phyloP scores from a whole-genome alignment of 2,113 vertebrate genomes.

The Zingel zingel region DNA sequence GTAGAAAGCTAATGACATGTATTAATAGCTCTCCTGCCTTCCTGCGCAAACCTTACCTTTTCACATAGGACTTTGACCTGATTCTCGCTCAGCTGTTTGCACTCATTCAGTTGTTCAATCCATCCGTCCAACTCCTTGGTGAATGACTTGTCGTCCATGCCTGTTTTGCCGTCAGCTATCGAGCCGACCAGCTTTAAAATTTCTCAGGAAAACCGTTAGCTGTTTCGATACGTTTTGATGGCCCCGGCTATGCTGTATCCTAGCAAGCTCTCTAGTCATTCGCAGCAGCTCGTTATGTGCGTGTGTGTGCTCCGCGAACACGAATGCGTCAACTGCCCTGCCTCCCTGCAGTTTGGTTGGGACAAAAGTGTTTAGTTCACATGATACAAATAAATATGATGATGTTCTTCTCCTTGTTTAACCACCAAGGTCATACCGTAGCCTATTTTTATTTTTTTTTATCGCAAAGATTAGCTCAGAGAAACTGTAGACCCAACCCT shows the following conservation, averaged over 20 bases:
- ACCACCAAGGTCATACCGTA: not conserved
- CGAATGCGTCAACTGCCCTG: slow-evolving; percentile 48
- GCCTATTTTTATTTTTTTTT: too few relatives aligned
- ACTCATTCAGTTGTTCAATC: slow-evolving; percentile 97
- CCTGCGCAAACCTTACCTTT: slow-evolving; percentile 86
- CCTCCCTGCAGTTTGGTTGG: slow-evolving; percentile 10
- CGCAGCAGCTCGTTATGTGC: slow-evolving; percentile 37
- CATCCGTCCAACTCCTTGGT: slow-evolving; percentile 97
- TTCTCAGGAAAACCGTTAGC: slow-evolving; percentile 26
- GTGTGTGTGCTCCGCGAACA: slow-evolving; percentile 5
- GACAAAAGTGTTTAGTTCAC: not conserved
- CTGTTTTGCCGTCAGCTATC: slow-evolving; percentile 53
- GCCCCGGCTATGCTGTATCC: slow-evolving; percentile 40
- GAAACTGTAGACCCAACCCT: slow-evolving; percentile 1
- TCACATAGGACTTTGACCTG: slow-evolving; percentile 96
- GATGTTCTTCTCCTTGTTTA: not conserved
- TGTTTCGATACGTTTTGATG: slow-evolving; percentile 20
- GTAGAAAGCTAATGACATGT: not conserved
- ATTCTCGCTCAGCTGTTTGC: slow-evolving; percentile 94
- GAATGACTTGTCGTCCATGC: slow-evolving; percentile 95
- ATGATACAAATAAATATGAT: not conserved
- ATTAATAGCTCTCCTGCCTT: not conserved
- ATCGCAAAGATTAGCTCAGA: not conserved
- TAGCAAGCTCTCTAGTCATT: slow-evolving; percentile 41
- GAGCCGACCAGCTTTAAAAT: slow-evolving; percentile 46